Percentiles rank a stretch among this genome's conserved stretches.
phyloP scores from a whole-genome alignment of 2,797 vertebrate species.

The Poliocrania exsul region DNA sequence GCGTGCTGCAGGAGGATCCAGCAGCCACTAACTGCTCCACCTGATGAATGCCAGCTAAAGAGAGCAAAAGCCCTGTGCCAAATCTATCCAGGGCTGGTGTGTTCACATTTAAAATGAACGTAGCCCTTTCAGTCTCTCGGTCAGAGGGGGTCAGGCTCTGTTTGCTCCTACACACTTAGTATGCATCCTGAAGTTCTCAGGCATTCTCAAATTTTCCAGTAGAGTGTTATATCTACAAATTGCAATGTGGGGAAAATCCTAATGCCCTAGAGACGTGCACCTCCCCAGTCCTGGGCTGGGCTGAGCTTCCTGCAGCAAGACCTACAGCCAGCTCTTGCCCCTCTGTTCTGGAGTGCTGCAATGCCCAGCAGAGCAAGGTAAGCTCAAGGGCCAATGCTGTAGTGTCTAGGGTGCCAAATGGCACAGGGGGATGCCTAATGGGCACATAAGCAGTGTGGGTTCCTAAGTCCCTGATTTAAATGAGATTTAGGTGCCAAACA shows the following conservation, averaged over 20 bases:
- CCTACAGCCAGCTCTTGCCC: not conserved
- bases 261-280: fast-evolving
- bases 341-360: not conserved
- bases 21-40: not conserved
- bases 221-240: not conserved
- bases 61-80: not conserved
- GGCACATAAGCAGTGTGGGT: not conserved
- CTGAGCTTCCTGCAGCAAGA: not conserved
- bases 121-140: not conserved
- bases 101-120: not conserved
- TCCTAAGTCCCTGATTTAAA: not conserved
- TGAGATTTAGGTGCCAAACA: not conserved
- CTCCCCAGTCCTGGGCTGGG: not conserved
- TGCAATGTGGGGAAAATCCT: not conserved
- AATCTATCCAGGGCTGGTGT: not conserved
- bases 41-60: not conserved
- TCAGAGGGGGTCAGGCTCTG: not conserved
- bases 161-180: fast-evolving
- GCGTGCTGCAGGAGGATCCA: not conserved
- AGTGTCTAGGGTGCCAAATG: not conserved
- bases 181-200: not conserved
- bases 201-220: not conserved
- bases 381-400: fast-evolving
- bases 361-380: not conserved
- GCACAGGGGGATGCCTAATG: not conserved